phyloP scores from a whole-genome alignment of 2,797 vertebrate species.

The Rhynchonycteris naso region DNA sequence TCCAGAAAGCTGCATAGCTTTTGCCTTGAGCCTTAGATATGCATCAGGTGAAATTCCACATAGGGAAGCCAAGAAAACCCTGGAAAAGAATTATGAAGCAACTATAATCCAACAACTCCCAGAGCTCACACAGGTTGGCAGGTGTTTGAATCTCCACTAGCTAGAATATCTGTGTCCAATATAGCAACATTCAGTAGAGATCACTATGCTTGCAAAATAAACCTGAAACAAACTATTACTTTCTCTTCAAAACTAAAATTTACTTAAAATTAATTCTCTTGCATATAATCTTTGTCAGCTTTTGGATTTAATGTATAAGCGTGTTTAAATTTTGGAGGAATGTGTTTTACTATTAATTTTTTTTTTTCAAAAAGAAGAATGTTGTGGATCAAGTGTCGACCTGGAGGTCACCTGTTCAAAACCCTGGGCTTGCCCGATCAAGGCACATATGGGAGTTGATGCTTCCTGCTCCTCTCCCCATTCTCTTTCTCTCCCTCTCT shows the following conservation, averaged over 20 bases:
- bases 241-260: neutral
- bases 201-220: neutral
- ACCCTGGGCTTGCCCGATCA: too few relatives aligned
- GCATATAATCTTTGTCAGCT: neutral
- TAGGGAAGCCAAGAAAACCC: neutral
- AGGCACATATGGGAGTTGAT: too few relatives aligned
- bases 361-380: too few relatives aligned
- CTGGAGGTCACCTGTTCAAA: too few relatives aligned
- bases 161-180: neutral
- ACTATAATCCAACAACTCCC: neutral
- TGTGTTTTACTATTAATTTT: neutral
- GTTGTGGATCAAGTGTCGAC: too few relatives aligned
- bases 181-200: neutral
- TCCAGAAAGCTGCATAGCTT: neutral
- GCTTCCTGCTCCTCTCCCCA: too few relatives aligned
- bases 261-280: neutral
- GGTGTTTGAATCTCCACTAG: neutral
- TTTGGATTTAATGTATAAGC: neutral
- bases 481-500: too few relatives aligned
- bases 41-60: neutral
- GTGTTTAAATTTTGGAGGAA: neutral
- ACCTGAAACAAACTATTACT: neutral
- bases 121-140: neutral
- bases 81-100: neutral
- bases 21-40: neutral